Base-by-base conservation (phyloP, 2,113 vertebrate species). In the Morphnarchus princeps region DNA sequence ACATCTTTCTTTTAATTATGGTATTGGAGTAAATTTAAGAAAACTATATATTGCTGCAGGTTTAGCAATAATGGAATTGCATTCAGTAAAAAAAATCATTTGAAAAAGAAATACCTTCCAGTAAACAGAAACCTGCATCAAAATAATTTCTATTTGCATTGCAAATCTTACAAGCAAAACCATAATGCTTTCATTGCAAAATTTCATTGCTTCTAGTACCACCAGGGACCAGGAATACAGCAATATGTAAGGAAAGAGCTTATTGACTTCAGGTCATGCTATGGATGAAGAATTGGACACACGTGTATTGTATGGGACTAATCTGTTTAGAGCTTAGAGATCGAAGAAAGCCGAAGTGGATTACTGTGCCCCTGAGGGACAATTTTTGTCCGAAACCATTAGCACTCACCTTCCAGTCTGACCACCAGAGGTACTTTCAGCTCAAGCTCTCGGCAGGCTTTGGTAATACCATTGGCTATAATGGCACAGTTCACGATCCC, bases 401-500 rank as follows among this genome's bases (percentile, higher is more conserved):
- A 49, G 34, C 50, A 97, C 98, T 97, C 92, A 99, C 99, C 99
- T 99, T 99, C 99, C 63, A 99, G 99, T 29, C 99, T 98, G 92
- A 99, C 99, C 81, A 99, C 99, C 91, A 99, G 97, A 1, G 99
- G 99, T 4, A 99, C 99, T 93, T 99, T 99, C 29, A 99, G 98
- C 97, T 99, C 98, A 26, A 99, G 98, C 90, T 99, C 99, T 76
- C 98, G 97, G 96, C 99, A 99, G 40, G 99, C 99, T 97, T 99
- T 99, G 95, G 99, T 99, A 93, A 99, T 99, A 7, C 99, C 99
- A 3, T 99, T 99, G 97, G 99, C 99, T 76, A 99, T 99, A 92
- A 99, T 99, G 96, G 99, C 99, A 94, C 99, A 99, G 98, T 99
- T 99, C 91, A 99, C 99, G 0, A 99, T 99, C 40, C 99, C 99